Percentiles rank a stretch among this genome's conserved stretches.
These are phyloP conservation scores for Marasmarcha lunaedactyla DNA, from an alignment of 2,888 invertebrate genomes.

Conservation along the genomic window DNA sequence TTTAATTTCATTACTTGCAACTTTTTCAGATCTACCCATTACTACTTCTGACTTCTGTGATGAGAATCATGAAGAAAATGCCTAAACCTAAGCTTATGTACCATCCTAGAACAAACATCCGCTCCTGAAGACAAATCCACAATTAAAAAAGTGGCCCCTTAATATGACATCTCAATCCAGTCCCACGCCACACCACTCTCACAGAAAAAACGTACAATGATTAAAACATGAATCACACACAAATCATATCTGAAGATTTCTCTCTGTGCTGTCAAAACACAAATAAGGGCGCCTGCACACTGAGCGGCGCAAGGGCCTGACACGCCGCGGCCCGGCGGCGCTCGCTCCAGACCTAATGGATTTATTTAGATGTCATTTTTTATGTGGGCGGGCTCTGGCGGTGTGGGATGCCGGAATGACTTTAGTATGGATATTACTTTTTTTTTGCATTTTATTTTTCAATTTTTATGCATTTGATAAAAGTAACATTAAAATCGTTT, in stretches of 20 bases:
- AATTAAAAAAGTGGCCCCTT: too few relatives aligned
- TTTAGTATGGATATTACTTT: slow-evolving; percentile 35
- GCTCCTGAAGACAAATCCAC: too few relatives aligned
- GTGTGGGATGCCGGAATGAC: slow-evolving; percentile 41
- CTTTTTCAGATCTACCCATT: too few relatives aligned
- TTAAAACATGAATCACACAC: slow-evolving; percentile 50
- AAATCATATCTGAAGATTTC: slow-evolving; percentile 33
- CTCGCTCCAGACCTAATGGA: slow-evolving; percentile 47
- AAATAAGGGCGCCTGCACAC: slow-evolving; percentile 56
- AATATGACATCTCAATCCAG: too few relatives aligned
- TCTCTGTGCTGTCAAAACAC: slow-evolving; percentile 49
- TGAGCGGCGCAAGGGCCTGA: slow-evolving; percentile 41
- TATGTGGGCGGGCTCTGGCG: slow-evolving; percentile 66
- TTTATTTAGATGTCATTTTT: slow-evolving; percentile 72
- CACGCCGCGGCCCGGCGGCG: slow-evolving; percentile 47
- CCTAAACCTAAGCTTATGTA: too few relatives aligned
- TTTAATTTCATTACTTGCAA: too few relatives aligned
- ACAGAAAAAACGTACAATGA: slow-evolving; percentile 9
- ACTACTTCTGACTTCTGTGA: too few relatives aligned
- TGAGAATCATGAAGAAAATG: too few relatives aligned
- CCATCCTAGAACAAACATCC: too few relatives aligned
- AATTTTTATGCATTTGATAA: too few relatives aligned
- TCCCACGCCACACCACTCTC: too few relatives aligned
- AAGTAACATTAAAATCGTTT: too few relatives aligned
- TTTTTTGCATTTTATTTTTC: background rate